Base-by-base conservation (phyloP, 2,113 vertebrate species). In the Callithrix jacchus region DNA sequence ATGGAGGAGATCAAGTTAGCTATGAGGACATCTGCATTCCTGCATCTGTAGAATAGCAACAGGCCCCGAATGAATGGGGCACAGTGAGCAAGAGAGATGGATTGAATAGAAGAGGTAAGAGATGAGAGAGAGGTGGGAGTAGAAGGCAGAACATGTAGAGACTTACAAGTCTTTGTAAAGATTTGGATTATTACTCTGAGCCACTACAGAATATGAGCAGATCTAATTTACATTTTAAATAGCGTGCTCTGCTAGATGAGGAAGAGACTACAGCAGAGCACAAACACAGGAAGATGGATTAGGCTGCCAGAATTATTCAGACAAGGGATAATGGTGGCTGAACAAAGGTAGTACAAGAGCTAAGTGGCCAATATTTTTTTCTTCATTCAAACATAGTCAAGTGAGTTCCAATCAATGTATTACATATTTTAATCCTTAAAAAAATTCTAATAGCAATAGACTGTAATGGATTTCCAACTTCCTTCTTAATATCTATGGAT, bases 221-320 rank as follows among this genome's bases (percentile, higher is more conserved):
- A 61, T 54, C 14, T 73, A 68, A 81, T 18, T 84, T 92, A 20
- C 14, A 64, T 56, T 49, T 79, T 87, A 45, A 93, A 77, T 13
- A 87, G 87, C 79, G 52, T 82, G 74, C 35, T 89, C 42, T 89
- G 47, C 23, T 73, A 90, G 40, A n/a, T 86, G n/a, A 95, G 94
- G 10, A 79, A 68, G 0, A 82, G 49, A 80, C 35, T 68, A 49
- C 2, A 56, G 49, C 12, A 54, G 35, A 87, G 12, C 70, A 90
- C 13, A 92, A 56, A 25, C 47, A 49, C 7, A 89, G 16, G 14
- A 54, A 90, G 76, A 81, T 2, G 3, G 56, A 17, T 32, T 3
- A 80, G 9, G 88, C 23, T 76, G 16, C 4, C n/a, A 3, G 52
- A 92, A 35, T 80, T 88, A 84, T 32, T 25, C 45, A 83, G 42